A percentile compares a stretch with the other conserved stretches of the same genome.
These are phyloP conservation scores for Polypedilum vanderplanki DNA, from an alignment of 1,140 invertebrate genomes.

Conservation along the genomic window DNA sequence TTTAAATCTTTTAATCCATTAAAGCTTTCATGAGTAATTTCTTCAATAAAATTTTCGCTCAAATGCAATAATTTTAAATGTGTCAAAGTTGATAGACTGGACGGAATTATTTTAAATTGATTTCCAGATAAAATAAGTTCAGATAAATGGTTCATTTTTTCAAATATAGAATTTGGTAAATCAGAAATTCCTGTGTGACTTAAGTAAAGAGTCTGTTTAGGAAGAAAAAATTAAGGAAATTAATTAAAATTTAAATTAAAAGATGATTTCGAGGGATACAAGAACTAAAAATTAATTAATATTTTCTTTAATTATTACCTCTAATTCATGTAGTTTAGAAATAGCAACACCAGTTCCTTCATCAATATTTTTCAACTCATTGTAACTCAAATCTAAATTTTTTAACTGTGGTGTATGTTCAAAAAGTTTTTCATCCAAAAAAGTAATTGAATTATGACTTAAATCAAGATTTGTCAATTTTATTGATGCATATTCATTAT, in stretches of 20 bases:
- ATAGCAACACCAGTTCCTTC: slow-evolving; percentile 53
- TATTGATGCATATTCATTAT: slow-evolving; percentile 54
- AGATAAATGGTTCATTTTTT: slow-evolving; percentile 44
- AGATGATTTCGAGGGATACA: not conserved
- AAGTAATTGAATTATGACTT: slow-evolving; percentile 58
- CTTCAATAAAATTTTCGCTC: slow-evolving; percentile 50
- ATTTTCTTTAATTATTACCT: slow-evolving; percentile 43
- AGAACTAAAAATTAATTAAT: no score
- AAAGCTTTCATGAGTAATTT: slow-evolving; percentile 51
- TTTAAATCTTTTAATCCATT: slow-evolving; percentile 48
- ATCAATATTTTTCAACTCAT: slow-evolving; percentile 58
- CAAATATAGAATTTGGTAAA: slow-evolving; percentile 46
- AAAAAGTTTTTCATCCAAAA: slow-evolving; percentile 60
- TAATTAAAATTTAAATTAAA: slow-evolving; percentile 27
- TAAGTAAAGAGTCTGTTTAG: slow-evolving; percentile 50
- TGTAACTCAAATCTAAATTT: slow-evolving; percentile 58
- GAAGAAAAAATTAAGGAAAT: slow-evolving; percentile 30
- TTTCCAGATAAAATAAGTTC: slow-evolving; percentile 52
- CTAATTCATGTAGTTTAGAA: slow-evolving; percentile 49
- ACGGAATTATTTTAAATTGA: slow-evolving; percentile 49
- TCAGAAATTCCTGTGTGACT: slow-evolving; percentile 49
- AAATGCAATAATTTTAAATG: slow-evolving; percentile 50
- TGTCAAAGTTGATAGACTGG: slow-evolving; percentile 46
- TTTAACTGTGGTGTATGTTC: slow-evolving; percentile 59
- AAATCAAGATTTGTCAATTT: slow-evolving; percentile 57